Conservation (phyloP, 1,140 invertebrate genomes). For the Drosophila murphyi region DNA sequence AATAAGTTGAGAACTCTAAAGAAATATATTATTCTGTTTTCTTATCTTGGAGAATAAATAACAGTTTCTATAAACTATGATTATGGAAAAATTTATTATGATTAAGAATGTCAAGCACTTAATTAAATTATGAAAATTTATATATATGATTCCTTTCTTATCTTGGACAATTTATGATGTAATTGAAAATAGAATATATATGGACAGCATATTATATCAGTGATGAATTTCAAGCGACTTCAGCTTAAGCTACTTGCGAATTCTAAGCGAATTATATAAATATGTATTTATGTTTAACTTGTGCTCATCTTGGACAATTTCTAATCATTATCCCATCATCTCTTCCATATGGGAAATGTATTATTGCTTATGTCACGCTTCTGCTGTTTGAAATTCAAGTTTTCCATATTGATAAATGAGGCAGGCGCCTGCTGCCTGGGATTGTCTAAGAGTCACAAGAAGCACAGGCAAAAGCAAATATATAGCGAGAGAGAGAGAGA, state of each 20-base stretch:
- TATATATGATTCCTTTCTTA: no score
- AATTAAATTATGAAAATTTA: no score
- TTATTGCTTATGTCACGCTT: constrained; percentile 1
- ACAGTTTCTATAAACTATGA: no score
- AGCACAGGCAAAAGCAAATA: constrained; percentile 23
- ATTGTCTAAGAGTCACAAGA: neutral
- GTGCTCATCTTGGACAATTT: neutral
- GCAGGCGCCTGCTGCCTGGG: neutral
- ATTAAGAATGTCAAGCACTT: no score
- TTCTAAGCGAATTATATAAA: neutral
- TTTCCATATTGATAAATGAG: constrained; percentile 41
- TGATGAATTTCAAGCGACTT: no score
- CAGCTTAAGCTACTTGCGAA: neutral
- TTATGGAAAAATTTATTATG: no score
- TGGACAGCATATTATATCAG: no score
- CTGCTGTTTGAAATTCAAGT: constrained; percentile 25
- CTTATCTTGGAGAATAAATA: no score
- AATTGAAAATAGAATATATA: no score
- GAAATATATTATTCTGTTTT: neutral
- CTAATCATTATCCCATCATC: neutral
- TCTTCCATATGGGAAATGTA: neutral
- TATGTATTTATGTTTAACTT: no score
- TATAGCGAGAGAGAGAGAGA: neutral
- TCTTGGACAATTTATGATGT: no score
- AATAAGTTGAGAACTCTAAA: no score